A percentile compares a stretch with the other conserved stretches of the same genome.
Conservation (phyloP, 2,797 vertebrate genomes). For the Meda fulgida region DNA sequence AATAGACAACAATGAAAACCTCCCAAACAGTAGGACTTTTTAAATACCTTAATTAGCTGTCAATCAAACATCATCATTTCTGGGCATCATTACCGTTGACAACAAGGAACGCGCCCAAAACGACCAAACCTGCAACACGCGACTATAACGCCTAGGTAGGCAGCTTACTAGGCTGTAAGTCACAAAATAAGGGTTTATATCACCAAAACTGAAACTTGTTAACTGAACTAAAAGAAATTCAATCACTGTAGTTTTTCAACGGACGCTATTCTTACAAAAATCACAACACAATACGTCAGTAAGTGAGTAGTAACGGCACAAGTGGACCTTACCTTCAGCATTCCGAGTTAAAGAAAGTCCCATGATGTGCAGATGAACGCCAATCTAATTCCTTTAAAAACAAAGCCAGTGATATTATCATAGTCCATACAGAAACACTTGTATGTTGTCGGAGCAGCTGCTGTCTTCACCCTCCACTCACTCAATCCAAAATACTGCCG, state of each 20-base stretch:
- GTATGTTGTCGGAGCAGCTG: neutral
- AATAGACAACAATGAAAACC: neutral
- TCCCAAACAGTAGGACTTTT: neutral
- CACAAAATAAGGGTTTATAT: neutral
- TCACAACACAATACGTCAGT: neutral
- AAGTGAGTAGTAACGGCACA: neutral
- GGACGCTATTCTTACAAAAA: neutral
- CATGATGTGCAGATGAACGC: neutral
- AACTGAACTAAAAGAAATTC: neutral
- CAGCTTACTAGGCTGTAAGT: neutral
- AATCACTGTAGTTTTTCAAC: neutral
- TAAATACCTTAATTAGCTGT: neutral
- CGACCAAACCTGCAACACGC: conserved; percentile 28
- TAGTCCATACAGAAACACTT: conserved; percentile 18
- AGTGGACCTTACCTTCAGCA: conserved; percentile 26
- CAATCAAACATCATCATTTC: neutral
- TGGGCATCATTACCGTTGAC: neutral
- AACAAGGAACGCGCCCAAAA: neutral
- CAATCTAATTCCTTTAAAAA: neutral
- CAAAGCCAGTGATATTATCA: neutral
- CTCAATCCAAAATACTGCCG: conserved; percentile 20
- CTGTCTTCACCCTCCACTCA: neutral
- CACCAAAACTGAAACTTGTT: neutral
- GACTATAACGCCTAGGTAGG: neutral
- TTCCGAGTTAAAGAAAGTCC: conserved; percentile 11